Conservation (phyloP, 2,797 vertebrate species). For the Erithacus rubecula region DNA sequence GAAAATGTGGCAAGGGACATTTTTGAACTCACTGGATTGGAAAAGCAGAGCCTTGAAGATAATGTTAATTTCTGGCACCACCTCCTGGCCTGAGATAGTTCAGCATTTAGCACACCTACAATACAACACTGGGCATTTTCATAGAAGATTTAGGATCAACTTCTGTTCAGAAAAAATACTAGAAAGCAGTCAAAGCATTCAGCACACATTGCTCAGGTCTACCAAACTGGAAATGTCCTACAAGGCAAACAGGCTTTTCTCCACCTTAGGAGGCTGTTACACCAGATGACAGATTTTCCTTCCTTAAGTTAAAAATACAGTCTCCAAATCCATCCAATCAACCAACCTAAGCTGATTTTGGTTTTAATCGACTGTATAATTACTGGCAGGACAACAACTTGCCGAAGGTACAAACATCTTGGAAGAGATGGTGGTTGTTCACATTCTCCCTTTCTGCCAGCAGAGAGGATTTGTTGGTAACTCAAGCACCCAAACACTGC, state of each 20-base stretch:
- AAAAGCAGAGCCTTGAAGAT: not conserved
- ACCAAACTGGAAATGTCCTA: not conserved
- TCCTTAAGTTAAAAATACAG: not conserved
- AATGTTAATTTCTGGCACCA: slow-evolving; percentile 38
- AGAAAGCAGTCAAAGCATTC: not conserved
- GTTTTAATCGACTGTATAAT: not conserved
- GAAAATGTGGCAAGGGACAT: not conserved
- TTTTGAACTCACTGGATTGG: not conserved
- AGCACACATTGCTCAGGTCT: not conserved
- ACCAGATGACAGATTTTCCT: not conserved
- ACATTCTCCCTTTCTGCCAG: not conserved
- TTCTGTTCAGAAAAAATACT: not conserved
- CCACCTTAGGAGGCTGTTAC: not conserved
- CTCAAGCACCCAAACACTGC: not conserved
- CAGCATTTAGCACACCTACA: not conserved
- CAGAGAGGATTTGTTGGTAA: not conserved
- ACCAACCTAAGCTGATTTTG: not conserved
- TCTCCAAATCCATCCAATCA: not conserved
- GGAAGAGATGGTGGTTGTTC: not conserved
- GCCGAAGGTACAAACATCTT: slow-evolving; percentile 9
- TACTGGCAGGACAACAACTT: slow-evolving; percentile 3
- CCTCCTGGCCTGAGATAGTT: slow-evolving; percentile 29
- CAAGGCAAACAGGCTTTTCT: not conserved
- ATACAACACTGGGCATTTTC: not conserved
- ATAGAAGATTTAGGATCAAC: not conserved